A percentile compares a stretch with the other conserved stretches of the same genome.
These are phyloP conservation scores for Protobothrops mucrosquamatus DNA, from an alignment of 2,113 vertebrate species.

Conservation along the genomic window DNA sequence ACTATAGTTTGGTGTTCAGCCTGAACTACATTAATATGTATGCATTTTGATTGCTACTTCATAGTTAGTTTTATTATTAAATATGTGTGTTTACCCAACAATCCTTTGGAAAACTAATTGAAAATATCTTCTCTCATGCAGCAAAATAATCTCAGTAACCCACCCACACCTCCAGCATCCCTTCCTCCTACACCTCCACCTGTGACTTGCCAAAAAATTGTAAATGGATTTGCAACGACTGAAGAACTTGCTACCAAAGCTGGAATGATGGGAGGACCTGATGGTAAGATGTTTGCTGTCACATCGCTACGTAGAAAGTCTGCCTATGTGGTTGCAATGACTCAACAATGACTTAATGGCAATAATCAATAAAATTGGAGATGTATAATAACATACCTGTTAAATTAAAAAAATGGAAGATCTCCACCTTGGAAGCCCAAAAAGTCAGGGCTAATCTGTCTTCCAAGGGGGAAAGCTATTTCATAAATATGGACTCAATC, in stretches of 20 bases:
- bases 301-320: not conserved
- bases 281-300: slow-evolving; percentile 67
- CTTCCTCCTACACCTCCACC: slow-evolving; percentile 96
- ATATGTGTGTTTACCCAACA: not conserved
- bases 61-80: not conserved
- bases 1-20: not conserved
- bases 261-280: slow-evolving; percentile 77
- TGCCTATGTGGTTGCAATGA: not conserved
- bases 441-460: not conserved
- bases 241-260: slow-evolving; percentile 90
- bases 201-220: slow-evolving; percentile 86
- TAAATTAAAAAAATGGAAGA: not conserved
- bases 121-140: slow-evolving; percentile 66
- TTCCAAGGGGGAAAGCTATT: not conserved
- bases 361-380: not conserved
- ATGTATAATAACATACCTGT: not conserved
- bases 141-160: slow-evolving; percentile 98
- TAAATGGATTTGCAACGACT: slow-evolving; percentile 90
- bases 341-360: not conserved
- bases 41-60: not conserved
- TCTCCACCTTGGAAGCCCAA: not conserved
- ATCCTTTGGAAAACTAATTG: slow-evolving; percentile 44
- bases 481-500: not conserved
- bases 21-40: not conserved
- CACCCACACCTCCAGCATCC: slow-evolving; percentile 94